Evolutionary conservation across 2,113 vertebrate genomes (phyloP).

Genomic region (Chlorocebus sabaeus): DNA sequence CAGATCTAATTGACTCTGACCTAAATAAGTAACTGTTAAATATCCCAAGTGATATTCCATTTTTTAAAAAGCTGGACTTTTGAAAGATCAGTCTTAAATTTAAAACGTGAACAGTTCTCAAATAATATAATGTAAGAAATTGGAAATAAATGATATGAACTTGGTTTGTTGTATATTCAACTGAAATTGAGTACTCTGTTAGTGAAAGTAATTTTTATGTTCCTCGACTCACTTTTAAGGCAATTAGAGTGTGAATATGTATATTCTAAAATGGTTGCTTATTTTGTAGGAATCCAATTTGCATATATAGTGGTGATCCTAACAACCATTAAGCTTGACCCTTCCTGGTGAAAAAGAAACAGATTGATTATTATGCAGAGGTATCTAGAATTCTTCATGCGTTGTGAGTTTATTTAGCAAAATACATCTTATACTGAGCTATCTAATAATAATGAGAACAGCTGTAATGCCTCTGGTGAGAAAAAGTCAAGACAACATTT

Average conservation of each 20-base stretch:
- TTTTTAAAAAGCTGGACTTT: neutral
- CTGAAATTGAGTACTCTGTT: slow-evolving; percentile 46
- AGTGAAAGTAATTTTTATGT: slow-evolving; percentile 41
- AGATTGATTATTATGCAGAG: slow-evolving; percentile 17
- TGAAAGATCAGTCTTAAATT: slow-evolving; percentile 37
- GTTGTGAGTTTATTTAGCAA: slow-evolving; percentile 42
- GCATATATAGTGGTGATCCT: slow-evolving; percentile 39
- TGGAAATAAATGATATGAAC: slow-evolving; percentile 51
- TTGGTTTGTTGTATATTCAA: slow-evolving; percentile 61
- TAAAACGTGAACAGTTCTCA: slow-evolving; percentile 41
- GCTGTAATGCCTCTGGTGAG: neutral
- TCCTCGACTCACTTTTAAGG: slow-evolving; percentile 68
- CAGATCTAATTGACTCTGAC: neutral
- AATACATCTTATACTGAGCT: slow-evolving; percentile 1
- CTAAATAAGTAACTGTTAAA: neutral
- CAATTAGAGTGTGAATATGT: slow-evolving; percentile 50
- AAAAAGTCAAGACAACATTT: slow-evolving; percentile 22
- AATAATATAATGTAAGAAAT: slow-evolving; percentile 63
- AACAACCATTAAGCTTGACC: slow-evolving; percentile 49
- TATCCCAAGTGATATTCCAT: neutral
- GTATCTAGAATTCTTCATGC: slow-evolving; percentile 26
- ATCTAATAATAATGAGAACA: slow-evolving; percentile 15
- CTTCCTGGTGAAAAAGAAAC: slow-evolving; percentile 18
- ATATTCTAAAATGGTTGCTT: slow-evolving; percentile 31
- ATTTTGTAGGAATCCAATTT: slow-evolving; percentile 40